phyloP scores from a whole-genome alignment of 2,888 invertebrate genomes.

The Nomada fucata region DNA sequence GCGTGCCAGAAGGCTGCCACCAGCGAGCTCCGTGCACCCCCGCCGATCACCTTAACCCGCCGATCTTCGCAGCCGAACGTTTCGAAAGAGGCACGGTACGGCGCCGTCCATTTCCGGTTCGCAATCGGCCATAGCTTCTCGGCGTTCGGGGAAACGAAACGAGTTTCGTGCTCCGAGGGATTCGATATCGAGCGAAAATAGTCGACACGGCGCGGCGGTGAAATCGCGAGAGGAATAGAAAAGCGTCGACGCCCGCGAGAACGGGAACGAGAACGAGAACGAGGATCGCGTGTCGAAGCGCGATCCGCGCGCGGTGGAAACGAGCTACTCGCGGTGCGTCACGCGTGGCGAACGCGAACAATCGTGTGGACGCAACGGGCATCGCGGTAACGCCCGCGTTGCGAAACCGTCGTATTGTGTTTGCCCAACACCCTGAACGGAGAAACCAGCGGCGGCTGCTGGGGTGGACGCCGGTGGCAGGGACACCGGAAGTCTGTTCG shows the following conservation, averaged over 20 bases:
- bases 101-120: too few species aligned
- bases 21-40: slow-evolving; percentile 63
- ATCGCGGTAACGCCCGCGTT: slow-evolving; percentile 79
- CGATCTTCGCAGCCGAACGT: slow-evolving; percentile 54
- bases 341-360: slow-evolving; percentile 80
- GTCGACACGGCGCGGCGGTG: not conserved
- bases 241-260: not conserved
- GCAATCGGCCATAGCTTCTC: too few species aligned
- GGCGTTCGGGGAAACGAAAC: too few species aligned
- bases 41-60: slow-evolving; percentile 68
- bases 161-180: not conserved
- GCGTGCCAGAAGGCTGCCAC: slow-evolving; percentile 68
- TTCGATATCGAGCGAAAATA: not conserved
- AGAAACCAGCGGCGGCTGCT: slow-evolving; percentile 19
- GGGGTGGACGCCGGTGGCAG: slow-evolving; percentile 1
- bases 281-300: slow-evolving; percentile 7
- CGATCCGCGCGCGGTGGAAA: not conserved
- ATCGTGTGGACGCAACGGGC: slow-evolving; percentile 79
- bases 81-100: too few species aligned
- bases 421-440: slow-evolving; percentile 63
- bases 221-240: not conserved
- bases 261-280: slow-evolving; percentile 6
- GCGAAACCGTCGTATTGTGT: slow-evolving; percentile 76
- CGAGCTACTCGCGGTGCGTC: slow-evolving; percentile 67
- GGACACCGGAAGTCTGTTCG: too few species aligned